Base-by-base conservation (phyloP, 1,140 invertebrate genomes). In the Himalopsyche phryganea region DNA sequence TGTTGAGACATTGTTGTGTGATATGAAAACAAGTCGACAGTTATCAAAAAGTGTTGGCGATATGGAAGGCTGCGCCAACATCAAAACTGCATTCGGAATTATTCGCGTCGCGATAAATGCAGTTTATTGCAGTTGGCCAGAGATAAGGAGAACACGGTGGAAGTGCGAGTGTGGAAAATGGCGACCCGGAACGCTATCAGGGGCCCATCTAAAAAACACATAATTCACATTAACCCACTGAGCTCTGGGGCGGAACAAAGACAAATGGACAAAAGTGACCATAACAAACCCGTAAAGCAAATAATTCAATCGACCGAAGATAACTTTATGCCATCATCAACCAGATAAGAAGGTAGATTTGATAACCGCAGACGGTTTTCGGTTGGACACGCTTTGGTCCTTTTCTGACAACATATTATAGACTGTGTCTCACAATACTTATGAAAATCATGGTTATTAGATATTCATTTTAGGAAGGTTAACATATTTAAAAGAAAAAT, bases 41-140 rank as follows among this genome's bases (percentile, higher is more conserved):
- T 32, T 28, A 50, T 50, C 47, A 33, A 33, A 23, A 28, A 50
- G 6, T 18, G 19, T 18, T n/a, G 47, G 14, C 45, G 53, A 48
- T 47, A 56, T 14, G 11, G 36, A 40, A 19, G 10, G 40, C 51
- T 6, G 23, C 48, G 20, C 14, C 19, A 15, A 56, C 53, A 56
- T 56, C 53, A 56, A 56, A 56, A 56, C 33, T 56, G 53, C 53
- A 56, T 56, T 56, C 53, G 53, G 40, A 32, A 56, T 28, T 28
- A 28, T 15, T 44, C 45, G 53, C 36, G 20, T 19, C 44, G 45
- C 53, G 53, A 56, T 56, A 56, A 56, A 41, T 56, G 53, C 53
- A 49, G 44, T 56, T 56, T 56, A 56, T 56, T 56, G 53, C 53
- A 40, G 44, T 47, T 18, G 32, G 28, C 18, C 44, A 15, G 15